Evolutionary conservation across 2,113 vertebrate species (phyloP), one percentile per base, ranked within the genome.

Genomic region (Carassius gibelio): DNA sequence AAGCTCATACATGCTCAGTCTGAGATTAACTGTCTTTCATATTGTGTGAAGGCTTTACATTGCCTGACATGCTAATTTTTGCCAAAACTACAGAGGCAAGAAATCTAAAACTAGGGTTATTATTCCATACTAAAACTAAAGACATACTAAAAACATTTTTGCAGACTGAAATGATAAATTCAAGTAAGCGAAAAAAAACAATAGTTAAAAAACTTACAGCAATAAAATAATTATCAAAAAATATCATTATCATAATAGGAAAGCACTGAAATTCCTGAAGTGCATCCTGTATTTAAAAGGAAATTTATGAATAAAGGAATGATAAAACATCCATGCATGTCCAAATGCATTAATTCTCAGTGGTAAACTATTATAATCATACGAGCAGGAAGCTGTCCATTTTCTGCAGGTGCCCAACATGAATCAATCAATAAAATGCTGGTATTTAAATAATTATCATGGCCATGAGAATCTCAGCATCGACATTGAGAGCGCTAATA

Each of bases 381-480:
- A 38, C 9, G 26, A 72, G 52, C 26, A 81, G 59, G 61, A 76
- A 61, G 14, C 17, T 52, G 21, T 75, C 61, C 34, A 72, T 71
- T 38, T 38, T 76, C 64, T 23, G 34, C 36, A 34, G 72, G 66
- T 61, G 71, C 76, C 85, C 36, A 48, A 48, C 77, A 71, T 14
- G 83, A 69, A 62, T 81, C 82, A 21, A 64, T 84, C 82, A 84
- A 82, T 84, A 82, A 71, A 50, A 34, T 57, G 34, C 82, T 71
- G 61, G 50, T 82, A 64, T 84, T 82, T 84, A 88, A 86, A 84
- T 74, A 81, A 88, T 86, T 76, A 86, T 79, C 62, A 71, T 75
- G 77, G 86, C 87, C 82, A 83, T 86, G 86, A 81, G 83, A 79
- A 62, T 50, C 69, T 71, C 15, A 55, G 75, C 64, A 80, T n/a